phyloP scores from a whole-genome alignment of 2,797 vertebrate genomes.

The Ptychadena robeensis region DNA sequence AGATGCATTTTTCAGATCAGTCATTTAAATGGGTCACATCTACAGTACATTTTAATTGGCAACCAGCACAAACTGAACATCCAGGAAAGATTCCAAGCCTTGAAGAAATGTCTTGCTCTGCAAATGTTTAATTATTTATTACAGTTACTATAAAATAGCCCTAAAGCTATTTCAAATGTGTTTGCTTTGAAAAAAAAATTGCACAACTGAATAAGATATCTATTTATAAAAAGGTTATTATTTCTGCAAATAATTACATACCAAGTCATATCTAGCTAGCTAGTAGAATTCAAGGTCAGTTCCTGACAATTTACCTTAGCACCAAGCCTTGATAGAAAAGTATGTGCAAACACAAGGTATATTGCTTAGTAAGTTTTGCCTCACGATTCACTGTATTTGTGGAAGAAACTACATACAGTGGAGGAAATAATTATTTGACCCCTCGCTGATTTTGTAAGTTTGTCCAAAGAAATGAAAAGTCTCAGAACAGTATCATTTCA shows the following conservation, averaged over 20 bases:
- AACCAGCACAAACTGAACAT: not conserved
- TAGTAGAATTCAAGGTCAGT: no score
- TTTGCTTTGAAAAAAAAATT: not conserved
- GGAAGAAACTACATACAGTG: no score
- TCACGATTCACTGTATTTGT: not conserved
- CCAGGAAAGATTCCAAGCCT: conserved; percentile 23
- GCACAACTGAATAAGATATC: not conserved
- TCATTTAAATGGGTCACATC: conserved; percentile 29
- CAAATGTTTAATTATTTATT: conserved; percentile 33
- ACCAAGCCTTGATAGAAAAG: not conserved
- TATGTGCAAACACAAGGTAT: no score
- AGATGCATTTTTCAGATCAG: not conserved
- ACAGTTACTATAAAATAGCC: not conserved
- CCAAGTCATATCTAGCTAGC: not conserved
- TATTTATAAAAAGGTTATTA: not conserved
- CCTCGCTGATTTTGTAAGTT: no score
- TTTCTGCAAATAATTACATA: not conserved
- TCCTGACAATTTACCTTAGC: not conserved
- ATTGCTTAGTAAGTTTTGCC: not conserved
- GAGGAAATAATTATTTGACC: no score
- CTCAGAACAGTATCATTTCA: no score
- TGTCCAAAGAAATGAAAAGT: no score
- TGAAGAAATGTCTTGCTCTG: not conserved
- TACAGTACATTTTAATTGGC: conserved; percentile 39
- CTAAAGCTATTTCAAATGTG: not conserved